These are phyloP conservation scores for Agonum fuliginosum DNA, from an alignment of 2,888 invertebrate genomes.

Conservation along the genomic window DNA sequence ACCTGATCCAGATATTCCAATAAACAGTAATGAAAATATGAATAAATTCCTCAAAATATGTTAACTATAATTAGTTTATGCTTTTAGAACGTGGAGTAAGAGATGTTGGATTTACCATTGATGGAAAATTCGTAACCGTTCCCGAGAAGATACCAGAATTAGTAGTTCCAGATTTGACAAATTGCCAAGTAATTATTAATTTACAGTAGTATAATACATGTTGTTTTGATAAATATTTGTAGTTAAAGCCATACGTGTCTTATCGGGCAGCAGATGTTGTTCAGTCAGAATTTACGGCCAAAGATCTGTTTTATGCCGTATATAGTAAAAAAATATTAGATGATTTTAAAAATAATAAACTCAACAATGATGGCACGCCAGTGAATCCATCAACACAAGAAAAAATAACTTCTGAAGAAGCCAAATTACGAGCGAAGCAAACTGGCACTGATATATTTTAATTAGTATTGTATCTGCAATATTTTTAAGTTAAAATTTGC, in stretches of 20 bases:
- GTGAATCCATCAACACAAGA: conserved; percentile 84
- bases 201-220: background rate
- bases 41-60: background rate
- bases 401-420: conserved; percentile 82
- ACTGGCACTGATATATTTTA: conserved; percentile 89
- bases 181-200: conserved; percentile 77
- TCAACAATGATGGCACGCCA: conserved; percentile 82
- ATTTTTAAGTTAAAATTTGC: background rate
- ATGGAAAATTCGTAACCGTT: conserved; percentile 78
- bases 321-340: conserved; percentile 86
- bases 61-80: conserved; percentile 39
- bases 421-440: conserved; percentile 80
- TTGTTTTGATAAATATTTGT: conserved; percentile 65
- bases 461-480: conserved; percentile 47
- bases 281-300: conserved; percentile 88
- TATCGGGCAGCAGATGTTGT: conserved; percentile 85
- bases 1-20: conserved; percentile 79
- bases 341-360: conserved; percentile 83
- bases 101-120: conserved; percentile 76
- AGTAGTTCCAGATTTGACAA: conserved; percentile 91
- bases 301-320: conserved; percentile 87
- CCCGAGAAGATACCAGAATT: conserved; percentile 95
- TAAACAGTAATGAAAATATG: conserved; percentile 76
- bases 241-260: conserved; percentile 95
- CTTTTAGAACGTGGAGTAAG: conserved; percentile 80